Evolutionary conservation across 2,888 invertebrate species (phyloP), one percentile per base, ranked within the genome.

Genomic region (Ectemnius continuus): DNA sequence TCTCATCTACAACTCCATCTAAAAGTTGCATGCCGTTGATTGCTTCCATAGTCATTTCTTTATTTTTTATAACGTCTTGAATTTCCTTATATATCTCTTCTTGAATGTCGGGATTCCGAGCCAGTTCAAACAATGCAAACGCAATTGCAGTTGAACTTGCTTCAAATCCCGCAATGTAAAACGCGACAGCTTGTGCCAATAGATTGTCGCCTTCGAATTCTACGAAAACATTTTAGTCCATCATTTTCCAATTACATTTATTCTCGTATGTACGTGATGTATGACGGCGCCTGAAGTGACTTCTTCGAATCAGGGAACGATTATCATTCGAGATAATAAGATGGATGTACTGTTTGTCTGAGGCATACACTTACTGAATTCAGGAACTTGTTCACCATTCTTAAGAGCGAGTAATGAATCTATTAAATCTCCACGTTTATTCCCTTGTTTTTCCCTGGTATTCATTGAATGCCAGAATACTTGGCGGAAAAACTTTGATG

Each of bases 161-260:
- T 72, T 88, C 88, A 26, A 85, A 85, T 59, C 88, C 88, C 64
- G 88, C 88, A 0, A 85, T 71, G 45, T 80, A 87, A 65, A 88
- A 86, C 0, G 85, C 77, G 14, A 84, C 79, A 16, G 87, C 78
- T 70, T 88, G 88, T 0, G 85, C 84, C 14, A 87, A 73, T 45
- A 88, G 72, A 78, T 86, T 83, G 16, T 88, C 87, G n/a, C 76
- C 85, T 36, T 86, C 84, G 47, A 88, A 87, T 65, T 76, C 87
- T 88, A 20, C 36, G 13, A 52, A 52, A 52, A 52, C n/a, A 16
- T 1, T 16, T 52, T 4, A 14, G 0, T 52, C 16, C n/a, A 52
- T 52, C 14, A 14, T 52, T 11, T 52, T 13, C 14, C 16, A 13
- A 11, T 52, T 52, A 16, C 52, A 14, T 52, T 52, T 52, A 4